A percentile compares a stretch with the other conserved stretches of the same genome.
Evolutionary conservation across 2,113 vertebrate genomes (phyloP).

Genomic region (Eulemur rufifrons): DNA sequence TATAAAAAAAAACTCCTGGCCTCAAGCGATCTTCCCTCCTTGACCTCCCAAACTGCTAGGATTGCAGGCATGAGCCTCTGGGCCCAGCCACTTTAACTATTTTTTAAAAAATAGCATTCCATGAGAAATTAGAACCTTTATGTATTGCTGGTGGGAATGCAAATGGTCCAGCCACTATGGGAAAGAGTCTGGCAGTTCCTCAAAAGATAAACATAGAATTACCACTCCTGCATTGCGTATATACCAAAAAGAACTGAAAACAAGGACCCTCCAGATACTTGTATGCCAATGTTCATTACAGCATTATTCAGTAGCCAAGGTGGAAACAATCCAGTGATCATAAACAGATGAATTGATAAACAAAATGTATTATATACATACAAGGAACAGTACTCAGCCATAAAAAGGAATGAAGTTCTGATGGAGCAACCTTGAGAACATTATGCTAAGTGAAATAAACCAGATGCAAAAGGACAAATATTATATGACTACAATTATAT

Average conservation of each 20-base stretch:
- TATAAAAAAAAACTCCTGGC: too few relatives aligned
- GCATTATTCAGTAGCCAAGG: not conserved
- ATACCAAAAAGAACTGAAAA: not conserved
- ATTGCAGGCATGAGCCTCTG: too few relatives aligned
- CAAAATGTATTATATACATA: not conserved
- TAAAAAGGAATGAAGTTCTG: slow-evolving; percentile 25
- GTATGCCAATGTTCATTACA: not conserved
- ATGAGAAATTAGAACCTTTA: not conserved
- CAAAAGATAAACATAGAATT: slow-evolving; percentile 25
- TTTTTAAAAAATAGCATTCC: not conserved
- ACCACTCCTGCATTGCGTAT: not conserved
- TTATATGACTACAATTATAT: not conserved
- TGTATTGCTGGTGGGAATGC: not conserved
- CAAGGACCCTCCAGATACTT: not conserved
- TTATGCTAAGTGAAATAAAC: not conserved
- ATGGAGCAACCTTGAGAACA: not conserved
- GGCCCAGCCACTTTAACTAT: too few relatives aligned
- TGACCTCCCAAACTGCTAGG: too few relatives aligned
- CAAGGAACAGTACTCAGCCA: not conserved
- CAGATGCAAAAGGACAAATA: slow-evolving; percentile 6
- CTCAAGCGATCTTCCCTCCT: too few relatives aligned
- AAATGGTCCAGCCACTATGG: not conserved
- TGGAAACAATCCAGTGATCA: not conserved
- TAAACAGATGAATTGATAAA: not conserved
- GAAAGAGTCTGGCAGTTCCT: not conserved